Percentiles rank a stretch among this genome's conserved stretches.
These are phyloP conservation scores for Pollenia griseotomentosa DNA, from an alignment of 2,888 invertebrate genomes.

Conservation along the genomic window DNA sequence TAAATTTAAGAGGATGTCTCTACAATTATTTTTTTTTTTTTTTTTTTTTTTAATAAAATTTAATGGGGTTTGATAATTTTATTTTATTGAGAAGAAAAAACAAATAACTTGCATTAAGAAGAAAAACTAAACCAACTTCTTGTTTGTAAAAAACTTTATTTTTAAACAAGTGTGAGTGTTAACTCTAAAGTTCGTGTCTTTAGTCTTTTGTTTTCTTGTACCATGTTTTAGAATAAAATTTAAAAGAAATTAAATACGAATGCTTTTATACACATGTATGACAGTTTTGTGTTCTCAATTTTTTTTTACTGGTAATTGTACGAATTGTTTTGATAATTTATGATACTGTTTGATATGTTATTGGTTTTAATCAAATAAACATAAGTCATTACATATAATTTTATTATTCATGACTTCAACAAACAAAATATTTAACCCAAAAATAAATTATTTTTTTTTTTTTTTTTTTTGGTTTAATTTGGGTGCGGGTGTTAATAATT, in stretches of 20 bases:
- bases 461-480: slow-evolving; percentile 16
- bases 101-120: neutral
- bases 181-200: slow-evolving; percentile 41
- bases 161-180: neutral
- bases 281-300: slow-evolving; percentile 34
- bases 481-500: slow-evolving; percentile 74
- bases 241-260: neutral
- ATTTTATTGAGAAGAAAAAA: neutral
- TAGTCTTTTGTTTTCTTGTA: slow-evolving; percentile 54
- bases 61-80: slow-evolving; percentile 49
- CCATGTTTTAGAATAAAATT: neutral
- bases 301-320: neutral
- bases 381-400: slow-evolving; percentile 52
- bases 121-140: neutral
- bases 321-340: slow-evolving; percentile 53
- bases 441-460: neutral
- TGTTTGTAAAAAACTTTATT: neutral
- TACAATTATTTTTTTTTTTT: slow-evolving; percentile 27
- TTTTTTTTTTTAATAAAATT: slow-evolving; percentile 49
- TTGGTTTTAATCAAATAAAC: slow-evolving; percentile 58
- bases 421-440: slow-evolving; percentile 16
- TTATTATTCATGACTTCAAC: slow-evolving; percentile 40
- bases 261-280: slow-evolving; percentile 1
- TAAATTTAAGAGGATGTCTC: slow-evolving; percentile 54
- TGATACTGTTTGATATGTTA: slow-evolving; percentile 44